Evolutionary conservation across 2,888 invertebrate species (phyloP), one percentile per base, ranked within the genome.

Genomic region (Polia nebulosa): DNA sequence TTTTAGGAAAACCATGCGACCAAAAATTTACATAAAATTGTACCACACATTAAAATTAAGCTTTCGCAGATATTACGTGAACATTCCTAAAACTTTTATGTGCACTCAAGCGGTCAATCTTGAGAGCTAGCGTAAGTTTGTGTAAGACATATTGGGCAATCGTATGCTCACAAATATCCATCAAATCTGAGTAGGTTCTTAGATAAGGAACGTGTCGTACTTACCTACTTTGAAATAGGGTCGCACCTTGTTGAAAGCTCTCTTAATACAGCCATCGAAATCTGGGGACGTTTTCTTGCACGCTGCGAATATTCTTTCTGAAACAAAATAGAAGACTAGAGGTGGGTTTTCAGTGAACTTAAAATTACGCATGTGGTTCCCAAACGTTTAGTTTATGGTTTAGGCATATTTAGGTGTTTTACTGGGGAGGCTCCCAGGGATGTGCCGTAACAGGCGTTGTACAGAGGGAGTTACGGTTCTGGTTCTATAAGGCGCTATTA

Each of bases 181-280:
- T 29, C 13, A 27, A 32, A 27, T 15, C 15, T 15, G 11, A 29
- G 62, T 47, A n/a, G 22, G 13, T 20, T 49, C 5, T 13, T 60
- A 39, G 1, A 6, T n/a, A 13, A 15, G 22, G 13, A 15, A 47
- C 25, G 29, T 53, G 34, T 32, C 36, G 17, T 49, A 82, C 88
- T 90, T 88, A 97, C 97, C 97, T 83, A 96, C 96, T 92, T 97
- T 97, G 90, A 98, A 98, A 89, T 96, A 97, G 0, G 97, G 97
- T 39, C 97, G 96, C 22, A 98, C 87, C 56, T 97, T 96, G 88
- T 98, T 98, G 45, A 98, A 94, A 11, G 97, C 97, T 84, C 97
- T 96, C 85, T 97, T 97, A 78, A 98, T 95, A 88, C 98, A 98
- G 8, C 94, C 94, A 81, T 98, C 98, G 87, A 98, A 98, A 27